Base-by-base conservation (phyloP, 1,140 invertebrate genomes). In the Plodia interpunctella region DNA sequence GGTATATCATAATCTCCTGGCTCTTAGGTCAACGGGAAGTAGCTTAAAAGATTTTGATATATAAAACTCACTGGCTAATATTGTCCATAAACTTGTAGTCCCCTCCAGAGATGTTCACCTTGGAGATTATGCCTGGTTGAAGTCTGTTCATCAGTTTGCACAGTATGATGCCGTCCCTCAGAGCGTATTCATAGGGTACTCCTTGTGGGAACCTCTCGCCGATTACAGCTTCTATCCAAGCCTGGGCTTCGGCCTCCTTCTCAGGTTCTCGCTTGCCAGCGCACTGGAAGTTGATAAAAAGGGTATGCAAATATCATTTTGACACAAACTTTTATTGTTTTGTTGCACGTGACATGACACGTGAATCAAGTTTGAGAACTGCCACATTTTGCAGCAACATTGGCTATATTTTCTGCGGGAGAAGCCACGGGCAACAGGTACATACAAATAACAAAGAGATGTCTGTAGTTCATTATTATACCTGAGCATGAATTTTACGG, bases 81-180 rank as follows among this genome's bases (percentile, higher is more conserved):
- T 98, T 98, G 76, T 98, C 96, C 96, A 98, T 98, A 91, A 97
- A 94, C 74, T 97, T 97, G 88, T 98, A 98, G 70, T 97, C 96
- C 0, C 95, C 96, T 2, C 96, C 97, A 2, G 94, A 94, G 0
- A 92, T 92, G 81, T 98, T 97, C 71, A 98, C 95, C 85, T 96
- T 97, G n/a, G 93, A 90, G 59, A 98, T 94, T 66, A 94, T 92
- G 21, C 96, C 96, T 2, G 97, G 97, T 66, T 93, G 90, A 5
- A 98, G 88, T 74, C 94, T 93, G 88, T 98, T 97, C 94, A 98
- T 98, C 52, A 98, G 83, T 72, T 94, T 94, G 81, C 95, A 96
- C 0, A 96, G 89, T 8, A 96, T 90, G 55, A 96, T 92, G 15
- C 97, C 97, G 83, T 98, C 94, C 28, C 95, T 92, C 0, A 98